A percentile compares a stretch with the other conserved stretches of the same genome.
Conservation (phyloP, 2,888 invertebrate species). For the Clitarchus hookeri region DNA sequence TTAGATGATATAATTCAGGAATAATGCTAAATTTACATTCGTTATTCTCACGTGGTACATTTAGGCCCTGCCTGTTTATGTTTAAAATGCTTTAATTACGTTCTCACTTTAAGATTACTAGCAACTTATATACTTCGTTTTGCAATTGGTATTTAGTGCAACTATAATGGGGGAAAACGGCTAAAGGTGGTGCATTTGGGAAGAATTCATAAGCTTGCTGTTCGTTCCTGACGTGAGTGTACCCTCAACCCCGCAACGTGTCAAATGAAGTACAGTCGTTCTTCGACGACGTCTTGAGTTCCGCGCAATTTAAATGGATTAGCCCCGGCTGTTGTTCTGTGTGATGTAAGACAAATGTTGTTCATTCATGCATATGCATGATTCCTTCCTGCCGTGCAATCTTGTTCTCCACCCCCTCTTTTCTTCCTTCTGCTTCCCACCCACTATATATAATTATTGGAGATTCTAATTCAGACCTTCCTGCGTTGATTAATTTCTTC, state of each 20-base stretch:
- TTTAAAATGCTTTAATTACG: no score
- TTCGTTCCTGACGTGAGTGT: background rate
- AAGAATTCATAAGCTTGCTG: background rate
- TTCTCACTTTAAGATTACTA: no score
- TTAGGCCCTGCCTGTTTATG: no score
- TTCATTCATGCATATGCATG: slow-evolving; percentile 38
- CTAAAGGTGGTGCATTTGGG: no score
- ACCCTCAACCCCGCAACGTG: background rate
- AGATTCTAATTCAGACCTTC: slow-evolving; percentile 31
- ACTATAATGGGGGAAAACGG: no score
- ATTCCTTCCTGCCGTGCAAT: slow-evolving; percentile 24
- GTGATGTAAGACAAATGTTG: slow-evolving; percentile 36
- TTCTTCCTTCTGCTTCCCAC: slow-evolving; percentile 2
- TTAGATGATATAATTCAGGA: no score
- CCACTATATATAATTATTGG: slow-evolving; percentile 32
- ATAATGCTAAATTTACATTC: no score
- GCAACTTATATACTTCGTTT: no score
- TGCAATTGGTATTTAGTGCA: no score
- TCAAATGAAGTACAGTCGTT: background rate
- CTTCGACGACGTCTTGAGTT: slow-evolving; percentile 5
- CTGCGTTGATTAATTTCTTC: slow-evolving; percentile 39
- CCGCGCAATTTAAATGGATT: slow-evolving; percentile 15
- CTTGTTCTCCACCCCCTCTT: slow-evolving; percentile 6
- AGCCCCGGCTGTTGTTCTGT: slow-evolving; percentile 16
- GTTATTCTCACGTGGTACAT: no score